phyloP scores from a whole-genome alignment of 2,797 vertebrate genomes.

The Dromococcyx pavoninus region DNA sequence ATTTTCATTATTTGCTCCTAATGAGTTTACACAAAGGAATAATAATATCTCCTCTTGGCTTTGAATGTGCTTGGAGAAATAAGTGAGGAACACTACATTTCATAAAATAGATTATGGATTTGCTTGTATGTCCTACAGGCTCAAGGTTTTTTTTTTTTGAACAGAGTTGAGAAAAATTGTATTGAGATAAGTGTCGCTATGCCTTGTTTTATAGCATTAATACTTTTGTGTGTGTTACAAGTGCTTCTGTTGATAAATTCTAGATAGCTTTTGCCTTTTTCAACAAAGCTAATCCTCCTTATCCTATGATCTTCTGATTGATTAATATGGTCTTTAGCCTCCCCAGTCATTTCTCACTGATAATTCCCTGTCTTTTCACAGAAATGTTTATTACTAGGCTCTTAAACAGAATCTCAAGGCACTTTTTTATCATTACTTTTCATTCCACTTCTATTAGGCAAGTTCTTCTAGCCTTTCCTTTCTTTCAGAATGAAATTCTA shows the following conservation, averaged over 20 bases:
- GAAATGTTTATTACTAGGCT: background rate
- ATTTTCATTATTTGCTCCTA: background rate
- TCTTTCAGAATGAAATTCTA: background rate
- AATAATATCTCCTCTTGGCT: background rate
- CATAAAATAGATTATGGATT: background rate
- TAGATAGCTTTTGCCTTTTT: slow-evolving; percentile 5
- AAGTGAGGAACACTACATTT: background rate
- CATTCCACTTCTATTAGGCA: background rate
- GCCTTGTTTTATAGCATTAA: background rate
- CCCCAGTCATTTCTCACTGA: background rate
- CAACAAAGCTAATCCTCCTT: background rate
- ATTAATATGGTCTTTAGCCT: slow-evolving; percentile 2
- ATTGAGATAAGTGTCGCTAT: background rate
- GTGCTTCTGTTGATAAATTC: slow-evolving; percentile 3
- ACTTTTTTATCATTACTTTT: background rate
- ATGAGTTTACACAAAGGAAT: background rate
- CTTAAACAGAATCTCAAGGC: background rate
- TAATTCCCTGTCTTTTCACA: slow-evolving; percentile 6
- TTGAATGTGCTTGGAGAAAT: background rate
- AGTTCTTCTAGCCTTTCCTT: background rate
- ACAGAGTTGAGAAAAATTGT: background rate
- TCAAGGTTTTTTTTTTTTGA: background rate
- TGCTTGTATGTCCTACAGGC: background rate
- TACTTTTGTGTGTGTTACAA: background rate
- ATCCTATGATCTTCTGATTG: background rate